Evolutionary conservation across 2,113 vertebrate genomes (phyloP), one percentile per base, ranked within the genome.

Genomic region (Gobio gobio): DNA sequence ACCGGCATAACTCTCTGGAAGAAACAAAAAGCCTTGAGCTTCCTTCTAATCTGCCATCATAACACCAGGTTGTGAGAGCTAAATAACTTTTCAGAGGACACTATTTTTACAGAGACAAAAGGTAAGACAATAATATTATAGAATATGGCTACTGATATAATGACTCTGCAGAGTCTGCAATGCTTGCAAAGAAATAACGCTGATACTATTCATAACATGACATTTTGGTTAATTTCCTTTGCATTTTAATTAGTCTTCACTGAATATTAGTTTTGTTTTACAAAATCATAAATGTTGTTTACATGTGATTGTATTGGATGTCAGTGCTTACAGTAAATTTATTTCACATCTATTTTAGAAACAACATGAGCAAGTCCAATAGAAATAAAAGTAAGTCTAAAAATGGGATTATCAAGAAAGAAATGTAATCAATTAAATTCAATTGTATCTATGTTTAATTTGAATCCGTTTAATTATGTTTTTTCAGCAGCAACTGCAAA

Each of bases 371-470:
- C 56, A 87, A 84, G 86, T 84, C 70, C 16, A 84, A 33, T 20
- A 80, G 43, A 36, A 77, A 24, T 33, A 51, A 6, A 87, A 33
- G 86, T 84, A 81, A 16, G 86, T 59, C 26, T 77, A 5, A 54
- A 24, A 61, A 59, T 43, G 2, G 1, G 0, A 79, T 45, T 29
- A 29, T 5, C 0, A 79, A 61, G 9, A 4, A 58, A 43, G 8
- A 29, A 58, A 33, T 3, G 10, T n/a, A 20, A 12, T 22, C 22
- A 56, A 24, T 59, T 36, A 12, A 59, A 78, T 4, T n/a, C 10
- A 8, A 16, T 22, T 10, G 10, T 33, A 40, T 77, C 3, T 3
- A 8, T 75, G 73, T 33, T 54, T 33, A 51, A 24, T 16, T 18
- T 82, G 22, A 22, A 56, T 20, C 18, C 0, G 16, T 43, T 43